Evolutionary conservation across 2,888 invertebrate species (phyloP).

Genomic region (Latrodectus hesperus): DNA sequence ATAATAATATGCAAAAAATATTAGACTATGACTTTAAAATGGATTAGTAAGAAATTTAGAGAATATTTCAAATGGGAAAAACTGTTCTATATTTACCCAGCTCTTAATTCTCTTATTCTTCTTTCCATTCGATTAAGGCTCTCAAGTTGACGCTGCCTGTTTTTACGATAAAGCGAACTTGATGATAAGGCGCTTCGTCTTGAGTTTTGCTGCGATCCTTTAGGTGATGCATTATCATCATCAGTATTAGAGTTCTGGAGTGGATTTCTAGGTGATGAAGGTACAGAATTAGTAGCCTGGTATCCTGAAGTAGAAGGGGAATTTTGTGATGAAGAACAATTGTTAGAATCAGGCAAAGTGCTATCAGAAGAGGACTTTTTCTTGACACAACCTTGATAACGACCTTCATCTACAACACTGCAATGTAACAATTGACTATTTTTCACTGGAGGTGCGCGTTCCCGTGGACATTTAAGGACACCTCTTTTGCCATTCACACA

Average conservation of each 20-base stretch:
- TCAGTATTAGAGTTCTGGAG: not conserved
- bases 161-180: conserved; percentile 72
- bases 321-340: not conserved
- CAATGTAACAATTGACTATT: conserved; percentile 38
- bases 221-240: not conserved
- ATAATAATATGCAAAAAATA: no score
- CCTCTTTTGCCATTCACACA: conserved; percentile 70
- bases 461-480: conserved; percentile 52
- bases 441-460: not conserved
- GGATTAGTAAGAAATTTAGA: no score
- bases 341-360: not conserved
- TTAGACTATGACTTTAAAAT: no score
- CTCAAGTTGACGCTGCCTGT: conserved; percentile 81
- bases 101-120: conserved; percentile 74
- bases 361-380: conserved; percentile 11
- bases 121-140: conserved; percentile 82
- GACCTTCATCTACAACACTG: conserved; percentile 63
- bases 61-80: no score
- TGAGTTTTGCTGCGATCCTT: not conserved
- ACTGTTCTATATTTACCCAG: conserved; percentile 59
- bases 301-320: conserved; percentile 28
- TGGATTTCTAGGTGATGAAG: not conserved
- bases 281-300: not conserved
- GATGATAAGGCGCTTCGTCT: conserved; percentile 72
- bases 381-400: conserved; percentile 7